Percentiles rank a stretch among this genome's conserved stretches.
Conservation (phyloP, 2,888 invertebrate species). For the Polymixis flavicincta region DNA sequence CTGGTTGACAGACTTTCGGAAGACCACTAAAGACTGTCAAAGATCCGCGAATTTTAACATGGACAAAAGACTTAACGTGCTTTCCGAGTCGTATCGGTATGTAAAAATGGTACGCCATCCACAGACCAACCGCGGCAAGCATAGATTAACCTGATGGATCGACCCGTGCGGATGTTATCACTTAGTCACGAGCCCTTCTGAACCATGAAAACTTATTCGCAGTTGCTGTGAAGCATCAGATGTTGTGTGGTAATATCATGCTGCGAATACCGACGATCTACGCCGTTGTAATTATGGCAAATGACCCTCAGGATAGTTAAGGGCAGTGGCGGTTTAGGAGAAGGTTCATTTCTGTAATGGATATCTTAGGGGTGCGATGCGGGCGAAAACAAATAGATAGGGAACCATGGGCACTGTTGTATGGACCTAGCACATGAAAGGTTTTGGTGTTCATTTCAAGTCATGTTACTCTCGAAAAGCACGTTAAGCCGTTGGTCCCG, state of each 20-base stretch:
- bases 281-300: conserved; percentile 37
- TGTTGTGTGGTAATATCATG: conserved; percentile 25
- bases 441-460: neutral
- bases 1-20: neutral
- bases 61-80: neutral
- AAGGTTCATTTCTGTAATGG: conserved; percentile 36
- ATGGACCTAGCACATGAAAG: no score
- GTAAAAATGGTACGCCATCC: neutral
- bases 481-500: no score
- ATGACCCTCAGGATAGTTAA: conserved; percentile 41
- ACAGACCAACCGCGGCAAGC: no score
- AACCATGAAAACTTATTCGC: neutral
- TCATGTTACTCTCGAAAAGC: neutral
- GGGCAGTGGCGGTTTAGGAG: conserved; percentile 15
- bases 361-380: conserved; percentile 22
- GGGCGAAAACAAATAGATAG: conserved; percentile 8
- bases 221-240: neutral
- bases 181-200: neutral
- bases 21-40: neutral
- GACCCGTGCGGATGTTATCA: neutral
- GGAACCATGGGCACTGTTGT: conserved; percentile 6
- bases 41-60: neutral
- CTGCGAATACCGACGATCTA: conserved; percentile 21
- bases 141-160: neutral
- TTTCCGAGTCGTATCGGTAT: neutral